Conservation (phyloP, 2,113 vertebrate species). For the Sciurus niger region DNA sequence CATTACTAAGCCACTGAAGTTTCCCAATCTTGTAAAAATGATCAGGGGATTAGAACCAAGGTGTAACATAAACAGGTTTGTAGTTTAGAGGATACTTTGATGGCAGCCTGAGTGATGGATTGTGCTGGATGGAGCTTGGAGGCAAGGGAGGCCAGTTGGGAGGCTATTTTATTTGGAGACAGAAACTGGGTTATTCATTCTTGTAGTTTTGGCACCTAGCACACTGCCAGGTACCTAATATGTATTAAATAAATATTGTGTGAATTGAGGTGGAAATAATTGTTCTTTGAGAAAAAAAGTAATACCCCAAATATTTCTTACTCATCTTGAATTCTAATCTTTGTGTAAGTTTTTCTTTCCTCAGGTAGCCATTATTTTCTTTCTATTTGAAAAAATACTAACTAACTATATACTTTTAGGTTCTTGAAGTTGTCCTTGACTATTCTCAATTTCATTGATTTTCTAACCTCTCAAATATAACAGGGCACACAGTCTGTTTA, state of each 20-base stretch:
- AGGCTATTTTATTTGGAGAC: constrained; percentile 22
- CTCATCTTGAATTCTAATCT: constrained; percentile 45
- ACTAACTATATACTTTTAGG: not conserved
- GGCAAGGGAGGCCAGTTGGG: not conserved
- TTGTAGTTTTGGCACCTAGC: constrained; percentile 30
- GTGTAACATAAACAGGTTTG: constrained; percentile 64
- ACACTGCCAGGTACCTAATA: constrained; percentile 49
- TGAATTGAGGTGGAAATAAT: constrained; percentile 50
- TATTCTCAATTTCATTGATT: not conserved
- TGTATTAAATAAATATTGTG: constrained; percentile 35
- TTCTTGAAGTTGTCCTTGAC: not conserved
- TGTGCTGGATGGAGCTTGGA: not conserved
- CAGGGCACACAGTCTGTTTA: not conserved
- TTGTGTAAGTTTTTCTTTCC: not conserved
- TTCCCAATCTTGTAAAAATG: constrained; percentile 67
- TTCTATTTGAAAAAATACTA: not conserved
- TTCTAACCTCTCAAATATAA: not conserved
- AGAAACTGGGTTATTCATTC: constrained; percentile 46
- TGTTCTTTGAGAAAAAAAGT: not conserved
- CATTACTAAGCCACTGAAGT: constrained; percentile 63
- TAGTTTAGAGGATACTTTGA: constrained; percentile 56
- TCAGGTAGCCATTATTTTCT: not conserved
- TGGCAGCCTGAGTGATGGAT: constrained; percentile 51
- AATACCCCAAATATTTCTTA: not conserved
- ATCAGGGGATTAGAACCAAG: constrained; percentile 71